A percentile compares a stretch with the other conserved stretches of the same genome.
Conservation (phyloP, 2,888 invertebrate genomes). For the Parnassius mnemosyne region DNA sequence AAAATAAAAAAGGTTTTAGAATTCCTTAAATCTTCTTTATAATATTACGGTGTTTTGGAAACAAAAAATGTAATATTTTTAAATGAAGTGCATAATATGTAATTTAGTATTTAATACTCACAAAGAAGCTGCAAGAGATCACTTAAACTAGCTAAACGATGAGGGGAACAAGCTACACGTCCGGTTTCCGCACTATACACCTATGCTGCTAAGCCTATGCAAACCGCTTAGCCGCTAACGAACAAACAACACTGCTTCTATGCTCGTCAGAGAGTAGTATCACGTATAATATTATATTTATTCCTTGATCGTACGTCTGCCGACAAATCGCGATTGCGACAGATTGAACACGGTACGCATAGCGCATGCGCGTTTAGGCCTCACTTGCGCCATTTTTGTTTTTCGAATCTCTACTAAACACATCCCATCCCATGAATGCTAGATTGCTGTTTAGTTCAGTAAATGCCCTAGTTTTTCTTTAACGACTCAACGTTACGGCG, state of each 20-base stretch:
- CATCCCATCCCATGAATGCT: conserved; percentile 22
- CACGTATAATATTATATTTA: no score
- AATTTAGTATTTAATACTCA: conserved; percentile 13
- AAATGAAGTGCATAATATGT: neutral
- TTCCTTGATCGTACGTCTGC: conserved; percentile 30
- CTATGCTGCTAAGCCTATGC: conserved; percentile 4
- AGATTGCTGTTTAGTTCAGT: conserved; percentile 17
- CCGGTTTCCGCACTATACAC: conserved; percentile 19
- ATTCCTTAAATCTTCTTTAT: no score
- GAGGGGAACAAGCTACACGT: conserved; percentile 16
- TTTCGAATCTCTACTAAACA: conserved; percentile 23
- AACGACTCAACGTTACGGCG: conserved; percentile 19
- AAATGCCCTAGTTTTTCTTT: conserved; percentile 24
- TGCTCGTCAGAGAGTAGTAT: conserved; percentile 9
- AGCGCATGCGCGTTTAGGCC: conserved; percentile 39
- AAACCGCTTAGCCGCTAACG: no score
- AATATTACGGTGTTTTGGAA: no score
- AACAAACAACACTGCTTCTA: conserved; percentile 27
- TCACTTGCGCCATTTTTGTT: conserved; percentile 19
- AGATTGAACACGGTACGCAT: conserved; percentile 39
- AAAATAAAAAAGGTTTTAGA: no score
- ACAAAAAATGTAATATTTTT: no score
- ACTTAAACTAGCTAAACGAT: conserved; percentile 11
- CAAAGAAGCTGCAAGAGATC: conserved; percentile 12
- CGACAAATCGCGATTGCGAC: conserved; percentile 34